Conservation (phyloP, 2,797 vertebrate genomes). For the Dipus sagitta region DNA sequence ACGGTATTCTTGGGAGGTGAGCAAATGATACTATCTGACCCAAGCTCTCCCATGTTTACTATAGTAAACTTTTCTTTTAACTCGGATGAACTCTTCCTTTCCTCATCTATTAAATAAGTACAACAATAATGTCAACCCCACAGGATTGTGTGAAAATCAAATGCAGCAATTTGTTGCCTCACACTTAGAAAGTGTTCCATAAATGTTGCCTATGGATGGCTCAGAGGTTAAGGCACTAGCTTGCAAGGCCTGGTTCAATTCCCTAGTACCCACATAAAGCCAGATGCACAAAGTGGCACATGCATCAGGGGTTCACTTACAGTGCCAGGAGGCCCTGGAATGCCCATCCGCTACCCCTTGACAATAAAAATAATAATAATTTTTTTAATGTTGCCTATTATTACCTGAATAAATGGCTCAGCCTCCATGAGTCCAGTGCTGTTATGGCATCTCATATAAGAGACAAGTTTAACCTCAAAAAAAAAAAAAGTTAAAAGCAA, state of each 20-base stretch:
- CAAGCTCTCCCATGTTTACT: slow-evolving; percentile 21
- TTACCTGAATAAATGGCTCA: slow-evolving; percentile 82
- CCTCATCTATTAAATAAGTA: slow-evolving; percentile 34
- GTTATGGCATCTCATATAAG: slow-evolving; percentile 76
- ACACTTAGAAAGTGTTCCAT: slow-evolving; percentile 27
- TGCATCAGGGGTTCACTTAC: no score
- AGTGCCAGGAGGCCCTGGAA: no score
- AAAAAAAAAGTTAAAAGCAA: slow-evolving; percentile 72
- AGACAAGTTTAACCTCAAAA: slow-evolving; percentile 77
- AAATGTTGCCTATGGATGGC: slow-evolving; percentile 70
- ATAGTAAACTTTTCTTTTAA: slow-evolving; percentile 24
- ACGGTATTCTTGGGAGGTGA: slow-evolving; percentile 20
- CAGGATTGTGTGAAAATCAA: slow-evolving; percentile 5
- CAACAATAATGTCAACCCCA: slow-evolving; percentile 5
- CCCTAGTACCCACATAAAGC: no score
- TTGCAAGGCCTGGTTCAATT: no score
- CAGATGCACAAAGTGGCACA: no score
- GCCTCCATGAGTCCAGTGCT: slow-evolving; percentile 80
- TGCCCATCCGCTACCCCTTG: no score
- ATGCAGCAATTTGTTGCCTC: slow-evolving; percentile 38
- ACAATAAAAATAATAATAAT: no score
- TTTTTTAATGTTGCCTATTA: slow-evolving; percentile 55
- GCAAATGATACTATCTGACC: not conserved
- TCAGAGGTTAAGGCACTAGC: slow-evolving; percentile 30
- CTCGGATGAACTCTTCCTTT: slow-evolving; percentile 48